Conservation (phyloP, 2,797 vertebrate genomes). For the Mus minutoides region DNA sequence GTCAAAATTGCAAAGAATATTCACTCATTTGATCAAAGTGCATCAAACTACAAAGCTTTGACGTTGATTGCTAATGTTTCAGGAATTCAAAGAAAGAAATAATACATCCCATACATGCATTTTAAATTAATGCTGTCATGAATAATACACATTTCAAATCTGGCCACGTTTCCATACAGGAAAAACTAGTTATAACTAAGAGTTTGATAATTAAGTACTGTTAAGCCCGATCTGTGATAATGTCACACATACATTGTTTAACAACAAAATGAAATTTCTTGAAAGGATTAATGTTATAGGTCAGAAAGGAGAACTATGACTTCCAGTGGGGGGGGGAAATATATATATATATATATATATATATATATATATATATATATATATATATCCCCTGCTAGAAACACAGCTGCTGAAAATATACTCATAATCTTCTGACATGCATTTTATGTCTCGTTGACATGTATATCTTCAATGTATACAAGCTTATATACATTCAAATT, state of each 20-base stretch:
- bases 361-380: slow-evolving; percentile 38
- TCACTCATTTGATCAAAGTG: slow-evolving; percentile 58
- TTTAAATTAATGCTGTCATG: slow-evolving; percentile 60
- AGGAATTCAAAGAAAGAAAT: slow-evolving; percentile 62
- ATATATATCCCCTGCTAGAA: background rate
- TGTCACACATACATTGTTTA: slow-evolving; percentile 54
- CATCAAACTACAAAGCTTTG: background rate
- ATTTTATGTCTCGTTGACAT: slow-evolving; percentile 77
- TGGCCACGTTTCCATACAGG: slow-evolving; percentile 1
- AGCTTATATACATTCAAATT: slow-evolving; percentile 65
- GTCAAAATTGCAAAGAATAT: background rate
- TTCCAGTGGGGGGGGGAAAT: no score
- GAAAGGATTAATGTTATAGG: slow-evolving; percentile 60
- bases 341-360: slow-evolving; percentile 79
- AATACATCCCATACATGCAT: background rate
- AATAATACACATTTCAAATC: slow-evolving; percentile 35
- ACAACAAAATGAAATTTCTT: slow-evolving; percentile 57
- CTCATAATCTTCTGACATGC: slow-evolving; percentile 65
- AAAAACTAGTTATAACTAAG: slow-evolving; percentile 60
- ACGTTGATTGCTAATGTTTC: slow-evolving; percentile 44
- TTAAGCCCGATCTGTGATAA: slow-evolving; percentile 17
- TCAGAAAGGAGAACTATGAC: slow-evolving; percentile 17
- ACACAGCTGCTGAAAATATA: slow-evolving; percentile 66
- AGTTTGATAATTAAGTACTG: slow-evolving; percentile 30
- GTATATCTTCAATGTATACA: slow-evolving; percentile 78